phyloP scores from a whole-genome alignment of 2,113 vertebrate genomes.

The Varanus salvator region DNA sequence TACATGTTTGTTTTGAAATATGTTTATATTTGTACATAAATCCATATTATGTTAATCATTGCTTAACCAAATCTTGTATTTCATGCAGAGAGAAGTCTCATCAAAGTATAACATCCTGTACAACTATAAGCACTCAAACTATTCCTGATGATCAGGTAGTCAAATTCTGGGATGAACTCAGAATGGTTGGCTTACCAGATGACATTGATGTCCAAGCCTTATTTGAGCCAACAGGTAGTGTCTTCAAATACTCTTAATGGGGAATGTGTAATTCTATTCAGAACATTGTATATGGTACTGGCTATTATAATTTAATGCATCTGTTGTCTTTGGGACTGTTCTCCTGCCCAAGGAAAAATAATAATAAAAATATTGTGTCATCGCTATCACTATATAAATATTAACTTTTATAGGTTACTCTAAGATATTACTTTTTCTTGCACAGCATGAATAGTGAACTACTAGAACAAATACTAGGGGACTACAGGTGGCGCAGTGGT shows the following conservation, averaged over 20 bases:
- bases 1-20: background rate
- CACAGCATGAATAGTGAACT: background rate
- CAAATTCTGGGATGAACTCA: conserved; percentile 91
- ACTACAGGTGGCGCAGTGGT: too few relatives aligned
- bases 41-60: conserved; percentile 3
- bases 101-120: conserved; percentile 64
- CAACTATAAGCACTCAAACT: conserved; percentile 81
- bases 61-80: conserved; percentile 37
- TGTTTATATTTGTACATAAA: background rate
- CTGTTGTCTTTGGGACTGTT: background rate
- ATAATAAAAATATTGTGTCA: background rate
- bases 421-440: background rate
- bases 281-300: background rate
- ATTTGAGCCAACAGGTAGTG: conserved; percentile 94
- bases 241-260: background rate
- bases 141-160: conserved; percentile 86
- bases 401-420: background rate
- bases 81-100: conserved; percentile 69
- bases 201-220: conserved; percentile 92
- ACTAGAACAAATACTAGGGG: background rate
- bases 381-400: background rate
- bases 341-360: background rate
- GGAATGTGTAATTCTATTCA: background rate
- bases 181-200: conserved; percentile 92
- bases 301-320: background rate